Evolutionary conservation across 2,888 invertebrate species (phyloP), one percentile per base, ranked within the genome.

Genomic region (Ditula angustiorana): DNA sequence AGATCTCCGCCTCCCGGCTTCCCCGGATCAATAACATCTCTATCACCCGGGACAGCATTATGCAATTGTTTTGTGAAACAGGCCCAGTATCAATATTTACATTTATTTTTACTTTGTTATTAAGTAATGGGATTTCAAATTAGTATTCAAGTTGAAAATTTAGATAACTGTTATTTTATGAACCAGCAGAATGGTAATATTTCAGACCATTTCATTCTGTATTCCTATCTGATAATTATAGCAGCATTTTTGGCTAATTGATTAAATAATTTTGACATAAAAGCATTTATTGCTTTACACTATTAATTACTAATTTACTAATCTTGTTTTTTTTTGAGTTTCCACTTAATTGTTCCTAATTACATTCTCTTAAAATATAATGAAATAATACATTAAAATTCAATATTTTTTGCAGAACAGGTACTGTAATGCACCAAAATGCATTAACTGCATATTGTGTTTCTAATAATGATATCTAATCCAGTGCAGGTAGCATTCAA

Each of bases 11-110:
- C 77, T 76, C 80, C 53, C 81, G 77, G 8, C 75, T 80, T 78
- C 72, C 78, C 72, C 87, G 87, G 89, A 92, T 91, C 92, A 92
- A 92, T 91, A 92, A 87, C 83, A 87, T 88, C 89, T 90, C 86
- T 80, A 83, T 84, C 76, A 81, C 78, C 77, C 69, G 75, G 90
- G 88, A 92, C 74, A 78, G 83, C 76, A 77, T 92, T 92, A 92
- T 92, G 91, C 92, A 90, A 90, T 80, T 76, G 75, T 75, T 75
- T 68, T 74, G 66, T 75, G 74, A 64, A 73, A 24, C 72, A 71
- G 26, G n/a, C 19, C 16, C 11, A 13, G 28, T 23, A 71, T 69
- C 11, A 13, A 23, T 23, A 71, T 69, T 71, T 52, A 23, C 8
- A 10, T 59, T 67, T 74, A 70, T 73, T 71, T 66, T 73, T 72